Percentiles rank a stretch among this genome's conserved stretches.
These are phyloP conservation scores for Ceratitis capitata DNA, from an alignment of 1,140 invertebrate species.

Conservation along the genomic window DNA sequence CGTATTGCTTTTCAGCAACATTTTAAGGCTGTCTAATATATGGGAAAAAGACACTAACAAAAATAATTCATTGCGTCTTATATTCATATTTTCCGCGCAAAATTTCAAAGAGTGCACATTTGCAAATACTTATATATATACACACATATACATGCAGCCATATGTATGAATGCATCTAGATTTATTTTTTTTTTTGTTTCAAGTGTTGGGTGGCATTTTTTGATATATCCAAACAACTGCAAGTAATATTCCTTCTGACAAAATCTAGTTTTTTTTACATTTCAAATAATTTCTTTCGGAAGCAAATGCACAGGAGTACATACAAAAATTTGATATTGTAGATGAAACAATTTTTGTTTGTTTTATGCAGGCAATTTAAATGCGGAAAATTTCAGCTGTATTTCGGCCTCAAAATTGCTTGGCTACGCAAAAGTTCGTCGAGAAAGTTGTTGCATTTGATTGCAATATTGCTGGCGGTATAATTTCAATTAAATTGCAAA, in stretches of 20 bases:
- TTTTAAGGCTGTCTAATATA: too few relatives aligned
- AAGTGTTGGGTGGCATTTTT: not conserved
- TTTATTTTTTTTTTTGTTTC: not conserved
- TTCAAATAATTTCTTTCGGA: not conserved
- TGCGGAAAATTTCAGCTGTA: not conserved
- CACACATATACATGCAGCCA: too few relatives aligned
- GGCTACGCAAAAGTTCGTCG: not conserved
- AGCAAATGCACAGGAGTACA: not conserved
- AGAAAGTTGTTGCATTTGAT: not conserved
- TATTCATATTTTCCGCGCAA: too few relatives aligned
- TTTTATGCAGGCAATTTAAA: not conserved
- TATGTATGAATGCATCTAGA: not conserved
- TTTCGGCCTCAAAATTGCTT: not conserved
- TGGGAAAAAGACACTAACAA: too few relatives aligned
- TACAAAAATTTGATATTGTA: too few relatives aligned
- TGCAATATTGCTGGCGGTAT: not conserved
- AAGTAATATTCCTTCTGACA: conserved; percentile 16
- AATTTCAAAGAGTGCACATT: too few relatives aligned
- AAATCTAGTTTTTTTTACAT: not conserved
- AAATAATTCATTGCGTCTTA: too few relatives aligned
- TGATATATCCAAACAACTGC: not conserved
- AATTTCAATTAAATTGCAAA: conserved; percentile 31
- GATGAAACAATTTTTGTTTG: too few relatives aligned
- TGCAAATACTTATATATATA: too few relatives aligned
- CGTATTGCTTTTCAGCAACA: not conserved